Conservation (phyloP, 2,888 invertebrate genomes). For the Drosophila lacicola region DNA sequence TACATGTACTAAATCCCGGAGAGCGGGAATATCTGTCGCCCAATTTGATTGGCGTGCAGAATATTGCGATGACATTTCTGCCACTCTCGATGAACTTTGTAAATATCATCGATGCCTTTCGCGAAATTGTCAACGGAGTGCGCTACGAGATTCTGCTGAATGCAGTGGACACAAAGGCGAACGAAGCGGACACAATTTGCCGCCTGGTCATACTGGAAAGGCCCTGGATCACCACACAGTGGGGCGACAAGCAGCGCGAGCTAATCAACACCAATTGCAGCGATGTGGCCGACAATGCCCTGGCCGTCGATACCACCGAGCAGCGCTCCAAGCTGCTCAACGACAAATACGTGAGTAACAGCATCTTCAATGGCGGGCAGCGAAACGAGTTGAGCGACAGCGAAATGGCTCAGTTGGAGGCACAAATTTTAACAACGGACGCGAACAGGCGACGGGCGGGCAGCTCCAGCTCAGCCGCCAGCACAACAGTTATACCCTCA, state of each 20-base stretch:
- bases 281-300: slow-evolving; percentile 76
- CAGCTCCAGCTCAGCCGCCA: slow-evolving; percentile 10
- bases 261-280: slow-evolving; percentile 89
- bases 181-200: slow-evolving; percentile 85
- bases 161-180: slow-evolving; percentile 80
- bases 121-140: slow-evolving; percentile 84
- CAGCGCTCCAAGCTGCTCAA: slow-evolving; percentile 67
- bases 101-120: slow-evolving; percentile 83
- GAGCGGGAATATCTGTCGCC: slow-evolving; percentile 84
- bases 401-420: slow-evolving; percentile 81
- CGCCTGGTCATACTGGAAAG: slow-evolving; percentile 88
- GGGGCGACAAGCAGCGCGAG: slow-evolving; percentile 87
- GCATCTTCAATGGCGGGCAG: slow-evolving; percentile 81
- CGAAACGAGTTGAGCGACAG: slow-evolving; percentile 81
- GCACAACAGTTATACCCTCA: slow-evolving; percentile 11
- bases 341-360: slow-evolving; percentile 83
- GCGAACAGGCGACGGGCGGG: slow-evolving; percentile 46
- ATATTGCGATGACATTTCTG: slow-evolving; percentile 83
- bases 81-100: slow-evolving; percentile 83
- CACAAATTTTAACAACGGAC: slow-evolving; percentile 76
- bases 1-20: slow-evolving; percentile 83
- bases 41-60: slow-evolving; percentile 83
- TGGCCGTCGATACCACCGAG: slow-evolving; percentile 43
- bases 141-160: slow-evolving; percentile 83
- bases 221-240: slow-evolving; percentile 87